Evolutionary conservation across 2,797 vertebrate species (phyloP).

Genomic region (Prionace glauca): DNA sequence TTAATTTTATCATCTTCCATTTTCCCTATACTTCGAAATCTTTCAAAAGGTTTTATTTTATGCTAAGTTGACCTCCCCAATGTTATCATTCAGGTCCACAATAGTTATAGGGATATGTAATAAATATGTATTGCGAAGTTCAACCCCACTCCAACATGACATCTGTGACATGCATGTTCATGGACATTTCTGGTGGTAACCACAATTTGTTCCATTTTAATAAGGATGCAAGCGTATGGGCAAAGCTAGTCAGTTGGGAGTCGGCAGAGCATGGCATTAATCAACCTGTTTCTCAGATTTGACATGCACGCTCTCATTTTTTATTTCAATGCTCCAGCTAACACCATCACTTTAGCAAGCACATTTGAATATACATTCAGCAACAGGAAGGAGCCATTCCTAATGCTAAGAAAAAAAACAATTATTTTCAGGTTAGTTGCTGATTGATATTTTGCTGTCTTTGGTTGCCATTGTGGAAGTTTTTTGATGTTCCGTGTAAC

Average conservation of each 20-base stretch:
- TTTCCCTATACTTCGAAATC: background rate
- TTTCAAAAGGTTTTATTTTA: background rate
- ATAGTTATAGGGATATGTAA: background rate
- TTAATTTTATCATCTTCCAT: background rate
- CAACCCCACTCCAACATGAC: background rate
- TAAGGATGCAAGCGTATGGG: no score
- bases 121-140: background rate
- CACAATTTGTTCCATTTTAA: background rate
- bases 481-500: background rate
- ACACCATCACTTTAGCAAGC: background rate
- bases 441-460: background rate
- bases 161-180: background rate
- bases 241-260: background rate
- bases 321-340: background rate
- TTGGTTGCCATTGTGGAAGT: background rate
- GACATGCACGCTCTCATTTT: background rate
- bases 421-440: background rate
- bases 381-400: background rate
- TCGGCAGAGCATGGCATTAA: background rate
- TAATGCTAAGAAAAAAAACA: background rate
- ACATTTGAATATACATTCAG: background rate
- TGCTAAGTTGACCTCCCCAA: background rate
- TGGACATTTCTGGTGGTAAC: background rate
- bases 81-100: background rate
- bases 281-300: background rate